phyloP scores from a whole-genome alignment of 2,888 invertebrate species.

The Phymatocera aterrima region DNA sequence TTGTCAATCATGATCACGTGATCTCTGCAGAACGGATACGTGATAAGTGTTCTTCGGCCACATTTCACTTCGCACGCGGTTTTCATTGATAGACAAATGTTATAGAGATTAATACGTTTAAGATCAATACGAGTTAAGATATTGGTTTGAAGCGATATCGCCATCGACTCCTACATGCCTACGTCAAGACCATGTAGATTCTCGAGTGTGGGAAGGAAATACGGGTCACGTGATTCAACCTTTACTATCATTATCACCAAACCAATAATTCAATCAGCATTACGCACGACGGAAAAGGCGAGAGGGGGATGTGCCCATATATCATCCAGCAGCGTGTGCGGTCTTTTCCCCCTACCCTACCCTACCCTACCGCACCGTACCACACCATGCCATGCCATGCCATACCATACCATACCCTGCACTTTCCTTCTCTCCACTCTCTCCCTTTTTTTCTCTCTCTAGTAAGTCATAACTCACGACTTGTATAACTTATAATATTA shows the following conservation, averaged over 20 bases:
- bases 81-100: neutral
- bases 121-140: neutral
- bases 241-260: slow-evolving; percentile 42
- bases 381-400: too few species aligned
- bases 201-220: slow-evolving; percentile 32
- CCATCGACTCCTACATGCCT: slow-evolving; percentile 26
- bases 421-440: neutral
- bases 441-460: neutral
- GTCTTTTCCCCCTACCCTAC: neutral
- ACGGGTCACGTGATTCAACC: slow-evolving; percentile 44
- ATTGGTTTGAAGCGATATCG: neutral
- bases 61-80: neutral
- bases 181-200: neutral
- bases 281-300: slow-evolving; percentile 20
- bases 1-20: neutral
- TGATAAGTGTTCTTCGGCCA: neutral
- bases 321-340: slow-evolving; percentile 40
- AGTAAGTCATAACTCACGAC: slow-evolving; percentile 11
- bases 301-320: neutral
- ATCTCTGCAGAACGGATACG: neutral
- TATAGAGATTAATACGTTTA: neutral
- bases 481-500: slow-evolving; percentile 5
- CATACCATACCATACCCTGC: too few species aligned
- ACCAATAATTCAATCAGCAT: slow-evolving; percentile 45
- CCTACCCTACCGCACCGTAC: too few species aligned